Evolutionary conservation across 2,113 vertebrate species (phyloP), one percentile per base, ranked within the genome.

Genomic region (Axis porcinus): DNA sequence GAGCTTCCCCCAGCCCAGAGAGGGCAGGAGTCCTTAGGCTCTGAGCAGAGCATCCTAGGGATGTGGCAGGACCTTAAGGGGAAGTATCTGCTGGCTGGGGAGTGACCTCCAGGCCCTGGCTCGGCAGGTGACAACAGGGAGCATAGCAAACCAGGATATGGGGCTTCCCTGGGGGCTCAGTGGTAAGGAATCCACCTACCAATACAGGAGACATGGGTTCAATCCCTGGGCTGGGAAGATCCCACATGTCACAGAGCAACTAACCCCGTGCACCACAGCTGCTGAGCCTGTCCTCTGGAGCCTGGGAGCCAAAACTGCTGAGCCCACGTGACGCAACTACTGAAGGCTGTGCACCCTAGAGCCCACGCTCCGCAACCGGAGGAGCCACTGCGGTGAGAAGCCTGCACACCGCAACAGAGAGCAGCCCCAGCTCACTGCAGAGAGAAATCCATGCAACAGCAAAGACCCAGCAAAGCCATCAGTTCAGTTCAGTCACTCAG

Each of bases 351-450:
- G 67, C 10, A 40, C 10, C 67, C 67, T 70, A 12, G n/a, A 70
- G 67, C 67, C 67, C n/a, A 40, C 0, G 19, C n/a, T 70, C 67
- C 10, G 0, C 67, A 70, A 1, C 21, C 6, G 12, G n/a, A 70
- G n/a, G 23, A 40, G 10, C 67, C 67, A 12, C 19, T 40, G 21
- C 10, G 3, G 3, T 23, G 19, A 70, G 10, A 40, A 40, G 67
- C n/a, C 67, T 40, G n/a, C n/a, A 1, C 67, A 2, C 67, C 0
- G 0, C 19, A 23, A 70, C 9, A 11, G 10, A n/a, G 64, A 23
- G n/a, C 0, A 70, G 67, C 67, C n/a, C 67, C 19, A 11, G 67
- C n/a, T 70, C 67, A 23, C n/a, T 5, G 4, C 67, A 40, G 67
- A 70, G 5, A 36, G 64, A 36, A 36, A 6, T 12, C n/a, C n/a